Evolutionary conservation across 2,797 vertebrate genomes (phyloP).

Genomic region (Spondyliosoma cantharus): DNA sequence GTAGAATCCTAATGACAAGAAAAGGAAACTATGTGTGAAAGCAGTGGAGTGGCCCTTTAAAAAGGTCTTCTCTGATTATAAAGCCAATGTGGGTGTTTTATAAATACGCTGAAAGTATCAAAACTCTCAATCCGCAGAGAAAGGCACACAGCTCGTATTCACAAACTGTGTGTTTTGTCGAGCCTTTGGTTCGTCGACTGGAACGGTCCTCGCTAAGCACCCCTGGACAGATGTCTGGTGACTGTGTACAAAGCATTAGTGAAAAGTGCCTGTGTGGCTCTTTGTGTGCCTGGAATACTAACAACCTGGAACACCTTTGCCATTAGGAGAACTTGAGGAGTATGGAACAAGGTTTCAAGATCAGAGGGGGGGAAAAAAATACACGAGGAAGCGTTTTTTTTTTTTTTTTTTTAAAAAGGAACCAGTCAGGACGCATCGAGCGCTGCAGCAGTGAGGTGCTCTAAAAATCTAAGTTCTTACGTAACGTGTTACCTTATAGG

Average conservation of each 20-base stretch:
- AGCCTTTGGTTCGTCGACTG: slow-evolving; percentile 11
- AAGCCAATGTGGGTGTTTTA: no score
- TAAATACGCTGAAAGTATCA: no score
- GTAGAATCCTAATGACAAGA: background rate
- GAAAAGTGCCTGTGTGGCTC: slow-evolving; percentile 71
- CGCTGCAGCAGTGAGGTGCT: slow-evolving; percentile 17
- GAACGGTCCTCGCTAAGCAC: slow-evolving; percentile 41
- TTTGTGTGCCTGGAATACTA: slow-evolving; percentile 81
- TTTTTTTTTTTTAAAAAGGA: background rate
- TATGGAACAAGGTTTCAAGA: slow-evolving; percentile 47
- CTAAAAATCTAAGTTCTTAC: slow-evolving; percentile 55
- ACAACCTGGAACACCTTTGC: slow-evolving; percentile 65
- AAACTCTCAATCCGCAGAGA: no score
- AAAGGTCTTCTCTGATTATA: no score
- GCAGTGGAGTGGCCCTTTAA: background rate
- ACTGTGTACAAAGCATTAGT: slow-evolving; percentile 71
- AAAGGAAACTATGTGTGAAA: background rate
- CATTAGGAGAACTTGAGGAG: slow-evolving; percentile 53
- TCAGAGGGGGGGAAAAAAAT: slow-evolving; percentile 27
- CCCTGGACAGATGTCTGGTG: slow-evolving; percentile 63
- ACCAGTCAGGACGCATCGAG: slow-evolving; percentile 12
- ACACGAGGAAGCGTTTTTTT: slow-evolving; percentile 6
- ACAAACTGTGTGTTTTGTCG: slow-evolving; percentile 4
- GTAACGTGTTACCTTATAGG: slow-evolving; percentile 39
- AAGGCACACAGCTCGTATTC: no score